phyloP scores from a whole-genome alignment of 2,797 vertebrate species.

The Dendrocincla tyrannina region DNA sequence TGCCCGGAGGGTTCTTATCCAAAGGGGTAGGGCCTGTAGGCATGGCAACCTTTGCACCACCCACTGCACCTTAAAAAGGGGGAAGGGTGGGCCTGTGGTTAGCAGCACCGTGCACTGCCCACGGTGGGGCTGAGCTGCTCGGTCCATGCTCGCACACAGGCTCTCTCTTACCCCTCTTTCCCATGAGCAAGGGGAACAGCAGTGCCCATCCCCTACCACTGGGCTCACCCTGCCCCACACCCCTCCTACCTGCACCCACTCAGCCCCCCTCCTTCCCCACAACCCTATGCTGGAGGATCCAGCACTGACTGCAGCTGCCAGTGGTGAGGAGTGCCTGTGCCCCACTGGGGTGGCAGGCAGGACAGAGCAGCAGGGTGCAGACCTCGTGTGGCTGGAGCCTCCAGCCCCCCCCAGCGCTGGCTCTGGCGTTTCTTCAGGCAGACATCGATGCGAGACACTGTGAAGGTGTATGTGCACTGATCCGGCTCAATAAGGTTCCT shows the following conservation, averaged over 20 bases:
- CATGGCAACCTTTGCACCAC: conserved; percentile 98
- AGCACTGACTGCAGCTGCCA: neutral
- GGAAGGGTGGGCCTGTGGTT: conserved; percentile 89
- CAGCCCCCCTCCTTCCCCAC: neutral
- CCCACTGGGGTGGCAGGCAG: neutral
- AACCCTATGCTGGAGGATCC: rapidly evolving
- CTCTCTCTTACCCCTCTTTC: neutral
- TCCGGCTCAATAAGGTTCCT: conserved; percentile 98
- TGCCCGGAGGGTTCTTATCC: conserved; percentile 89
- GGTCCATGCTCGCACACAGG: neutral
- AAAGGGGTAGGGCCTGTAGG: conserved; percentile 90
- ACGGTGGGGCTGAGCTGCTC: neutral
- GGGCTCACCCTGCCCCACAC: neutral
- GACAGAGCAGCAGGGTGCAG: conserved; percentile 84
- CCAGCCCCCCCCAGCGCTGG: conserved; percentile 95
- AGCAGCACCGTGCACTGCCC: conserved; percentile 67
- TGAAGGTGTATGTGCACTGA: conserved; percentile 91
- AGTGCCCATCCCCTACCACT: neutral
- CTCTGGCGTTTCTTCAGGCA: conserved; percentile 94
- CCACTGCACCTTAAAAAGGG: conserved; percentile 99
- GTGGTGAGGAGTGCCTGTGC: neutral
- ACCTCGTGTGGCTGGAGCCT: conserved; percentile 97
- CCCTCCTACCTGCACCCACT: neutral
- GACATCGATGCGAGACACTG: conserved; percentile 89
- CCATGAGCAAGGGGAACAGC: neutral